Evolutionary conservation across 2,113 vertebrate genomes (phyloP).

Genomic region (Saccopteryx bilineata): DNA sequence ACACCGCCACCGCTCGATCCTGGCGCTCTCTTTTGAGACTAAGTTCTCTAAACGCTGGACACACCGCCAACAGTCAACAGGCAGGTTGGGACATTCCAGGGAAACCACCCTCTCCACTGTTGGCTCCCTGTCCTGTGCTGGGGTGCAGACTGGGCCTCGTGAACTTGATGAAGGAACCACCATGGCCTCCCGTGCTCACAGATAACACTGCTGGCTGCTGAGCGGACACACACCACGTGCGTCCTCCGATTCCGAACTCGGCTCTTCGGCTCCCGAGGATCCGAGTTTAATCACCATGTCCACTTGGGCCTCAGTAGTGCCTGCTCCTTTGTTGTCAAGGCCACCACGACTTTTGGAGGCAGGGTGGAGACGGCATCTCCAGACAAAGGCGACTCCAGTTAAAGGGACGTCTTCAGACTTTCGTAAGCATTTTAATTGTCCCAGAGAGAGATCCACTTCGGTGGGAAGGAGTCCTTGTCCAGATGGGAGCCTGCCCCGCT

Average conservation of each 20-base stretch:
- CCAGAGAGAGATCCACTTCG: slow-evolving; percentile 83
- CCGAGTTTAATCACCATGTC: not conserved
- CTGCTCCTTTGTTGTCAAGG: not conserved
- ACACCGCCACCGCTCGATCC: not conserved
- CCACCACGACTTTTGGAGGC: not conserved
- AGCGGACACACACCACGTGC: too few species aligned
- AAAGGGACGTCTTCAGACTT: slow-evolving; percentile 83
- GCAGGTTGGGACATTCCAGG: not conserved
- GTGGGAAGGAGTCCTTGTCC: slow-evolving; percentile 79
- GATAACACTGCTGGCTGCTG: too few species aligned
- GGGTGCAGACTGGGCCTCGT: not conserved
- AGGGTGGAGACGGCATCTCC: not conserved
- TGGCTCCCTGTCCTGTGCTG: not conserved
- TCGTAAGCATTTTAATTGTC: slow-evolving; percentile 87
- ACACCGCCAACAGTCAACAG: not conserved
- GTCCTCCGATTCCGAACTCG: not conserved
- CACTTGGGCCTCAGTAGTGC: not conserved
- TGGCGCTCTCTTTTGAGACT: not conserved
- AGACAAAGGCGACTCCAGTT: slow-evolving; percentile 76
- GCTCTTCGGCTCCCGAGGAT: not conserved
- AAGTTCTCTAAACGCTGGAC: not conserved
- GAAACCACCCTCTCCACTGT: not conserved
- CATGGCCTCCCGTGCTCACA: not conserved
- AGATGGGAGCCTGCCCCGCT: slow-evolving; percentile 75
- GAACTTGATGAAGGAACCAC: not conserved